These are phyloP conservation scores for Ophonus ardosiacus DNA, from an alignment of 2,888 invertebrate species.

Conservation along the genomic window DNA sequence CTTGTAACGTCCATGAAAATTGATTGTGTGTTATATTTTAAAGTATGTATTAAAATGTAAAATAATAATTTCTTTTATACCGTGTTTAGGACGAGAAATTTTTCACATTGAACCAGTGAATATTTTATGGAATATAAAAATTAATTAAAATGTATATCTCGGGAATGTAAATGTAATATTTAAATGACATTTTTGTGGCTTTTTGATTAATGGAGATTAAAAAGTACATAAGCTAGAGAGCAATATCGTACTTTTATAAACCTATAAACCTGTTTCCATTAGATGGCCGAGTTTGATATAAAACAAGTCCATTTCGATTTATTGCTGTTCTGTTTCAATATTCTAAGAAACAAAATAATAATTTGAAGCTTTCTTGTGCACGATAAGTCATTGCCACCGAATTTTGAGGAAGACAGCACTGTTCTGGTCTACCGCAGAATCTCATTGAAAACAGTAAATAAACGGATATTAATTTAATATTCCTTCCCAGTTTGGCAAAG, in stretches of 20 bases:
- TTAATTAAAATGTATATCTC: slow-evolving; percentile 10
- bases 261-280: slow-evolving; percentile 10
- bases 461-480: no score
- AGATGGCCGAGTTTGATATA: slow-evolving; percentile 5
- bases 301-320: neutral
- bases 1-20: slow-evolving; percentile 18
- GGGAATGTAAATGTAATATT: neutral
- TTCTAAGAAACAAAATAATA: no score
- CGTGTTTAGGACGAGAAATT: neutral
- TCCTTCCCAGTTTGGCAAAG: no score
- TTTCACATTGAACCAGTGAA: neutral
- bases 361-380: no score
- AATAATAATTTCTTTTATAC: neutral
- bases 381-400: no score
- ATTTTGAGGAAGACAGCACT: no score
- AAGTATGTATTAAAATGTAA: neutral
- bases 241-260: slow-evolving; percentile 32
- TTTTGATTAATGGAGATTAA: slow-evolving; percentile 40
- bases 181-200: slow-evolving; percentile 25
- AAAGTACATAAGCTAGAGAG: slow-evolving; percentile 20
- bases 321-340: neutral
- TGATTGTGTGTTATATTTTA: neutral
- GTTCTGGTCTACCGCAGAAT: no score
- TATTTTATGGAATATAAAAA: neutral
- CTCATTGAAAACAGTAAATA: no score